A percentile compares a stretch with the other conserved stretches of the same genome.
These are phyloP conservation scores for Globodera rostochiensis DNA, from an alignment of 1,140 invertebrate species.

Conservation along the genomic window DNA sequence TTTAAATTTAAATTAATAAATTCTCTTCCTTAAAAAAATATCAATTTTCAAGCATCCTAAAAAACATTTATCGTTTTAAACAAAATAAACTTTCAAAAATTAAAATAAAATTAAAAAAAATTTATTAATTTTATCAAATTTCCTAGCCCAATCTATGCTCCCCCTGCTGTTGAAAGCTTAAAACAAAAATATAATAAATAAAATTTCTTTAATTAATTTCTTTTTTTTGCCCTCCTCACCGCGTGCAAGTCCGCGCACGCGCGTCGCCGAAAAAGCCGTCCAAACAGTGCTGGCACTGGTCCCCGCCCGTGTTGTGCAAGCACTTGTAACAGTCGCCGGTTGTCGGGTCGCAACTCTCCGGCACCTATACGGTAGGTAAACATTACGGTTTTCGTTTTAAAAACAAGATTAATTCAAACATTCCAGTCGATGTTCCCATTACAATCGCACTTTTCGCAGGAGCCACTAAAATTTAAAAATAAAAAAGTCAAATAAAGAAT, in stretches of 20 bases:
- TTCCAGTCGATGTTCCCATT: conserved; percentile 84
- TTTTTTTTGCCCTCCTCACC: conserved; percentile 28
- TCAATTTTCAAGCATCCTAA: too few species aligned
- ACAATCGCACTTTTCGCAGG: conserved; percentile 85
- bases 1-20: not conserved
- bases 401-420: conserved; percentile 4
- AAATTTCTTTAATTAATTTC: not conserved
- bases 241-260: conserved; percentile 75
- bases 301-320: conserved; percentile 88
- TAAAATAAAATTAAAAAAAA: conserved; percentile 12
- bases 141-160: too few species aligned
- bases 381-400: not conserved
- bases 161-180: too few species aligned
- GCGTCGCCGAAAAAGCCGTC: conserved; percentile 83
- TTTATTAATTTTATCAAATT: not conserved
- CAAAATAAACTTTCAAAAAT: not conserved
- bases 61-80: not conserved
- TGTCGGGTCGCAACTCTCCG: conserved; percentile 76
- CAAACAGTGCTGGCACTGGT: conserved; percentile 87
- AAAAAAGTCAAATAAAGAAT: not conserved
- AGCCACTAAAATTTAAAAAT: conserved; percentile 71
- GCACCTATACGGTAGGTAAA: not conserved
- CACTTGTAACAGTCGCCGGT: conserved; percentile 91
- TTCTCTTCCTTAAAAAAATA: too few species aligned
- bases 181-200: not conserved